Conservation (phyloP, 2,888 invertebrate species). For the Polydesmus complanatus region DNA sequence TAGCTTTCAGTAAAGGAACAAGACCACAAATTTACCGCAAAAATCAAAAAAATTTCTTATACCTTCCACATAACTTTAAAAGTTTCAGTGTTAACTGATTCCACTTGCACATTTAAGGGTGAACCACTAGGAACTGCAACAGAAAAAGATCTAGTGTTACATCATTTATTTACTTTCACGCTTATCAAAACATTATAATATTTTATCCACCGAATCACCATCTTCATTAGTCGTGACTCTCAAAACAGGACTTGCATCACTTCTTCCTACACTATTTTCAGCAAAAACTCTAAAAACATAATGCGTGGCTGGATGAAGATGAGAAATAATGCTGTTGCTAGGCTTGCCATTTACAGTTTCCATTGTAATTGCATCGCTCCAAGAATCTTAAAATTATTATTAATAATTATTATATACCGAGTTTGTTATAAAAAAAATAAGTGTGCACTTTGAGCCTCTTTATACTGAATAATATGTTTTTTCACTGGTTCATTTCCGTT, state of each 20-base stretch:
- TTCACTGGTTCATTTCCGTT: constrained; percentile 30
- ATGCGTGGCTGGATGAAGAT: constrained; percentile 11
- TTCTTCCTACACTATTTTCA: constrained; percentile 11
- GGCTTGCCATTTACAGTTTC: constrained; percentile 15
- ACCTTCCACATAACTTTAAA: constrained; percentile 33
- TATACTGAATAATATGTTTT: constrained; percentile 30
- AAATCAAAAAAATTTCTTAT: not conserved
- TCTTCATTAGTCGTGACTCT: constrained; percentile 28
- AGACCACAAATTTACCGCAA: too few species aligned
- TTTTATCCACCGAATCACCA: constrained; percentile 8
- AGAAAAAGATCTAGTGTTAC: not conserved
- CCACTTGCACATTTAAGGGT: constrained; percentile 28
- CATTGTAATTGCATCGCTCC: constrained; percentile 9
- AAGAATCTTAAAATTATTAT: constrained; percentile 3
- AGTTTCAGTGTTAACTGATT: constrained; percentile 30
- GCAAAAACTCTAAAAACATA: constrained; percentile 14
- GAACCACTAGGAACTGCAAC: constrained; percentile 32
- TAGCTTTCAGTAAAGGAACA: too few species aligned
- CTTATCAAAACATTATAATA: not conserved
- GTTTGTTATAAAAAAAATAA: not conserved
- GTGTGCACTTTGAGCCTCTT: constrained; percentile 20
- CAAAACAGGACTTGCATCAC: constrained; percentile 27
- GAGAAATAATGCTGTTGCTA: constrained; percentile 7
- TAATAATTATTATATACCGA: not conserved
- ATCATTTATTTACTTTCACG: not conserved